Conservation (phyloP, 2,888 invertebrate species). For the Oscheius sp. region DNA sequence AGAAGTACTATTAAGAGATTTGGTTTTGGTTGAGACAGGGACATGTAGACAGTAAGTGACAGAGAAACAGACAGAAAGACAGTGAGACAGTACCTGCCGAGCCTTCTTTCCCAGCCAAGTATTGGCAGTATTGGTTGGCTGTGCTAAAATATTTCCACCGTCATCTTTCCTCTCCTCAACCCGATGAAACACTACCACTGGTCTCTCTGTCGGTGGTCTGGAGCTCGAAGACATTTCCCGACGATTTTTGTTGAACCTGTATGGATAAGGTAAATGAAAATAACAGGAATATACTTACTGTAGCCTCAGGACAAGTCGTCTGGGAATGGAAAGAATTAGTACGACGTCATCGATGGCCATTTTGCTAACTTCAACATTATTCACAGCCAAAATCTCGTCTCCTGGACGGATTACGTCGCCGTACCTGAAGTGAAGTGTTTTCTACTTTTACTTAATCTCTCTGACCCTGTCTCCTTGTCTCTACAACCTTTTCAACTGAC, state of each 20-base stretch:
- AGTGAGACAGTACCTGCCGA: constrained; percentile 57
- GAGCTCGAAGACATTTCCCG: constrained; percentile 42
- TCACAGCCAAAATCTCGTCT: constrained; percentile 97
- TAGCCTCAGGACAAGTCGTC: constrained; percentile 91
- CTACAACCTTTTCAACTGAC: constrained; percentile 32
- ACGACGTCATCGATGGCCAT: constrained; percentile 99
- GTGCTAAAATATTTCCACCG: constrained; percentile 55
- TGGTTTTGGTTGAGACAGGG: too few relatives aligned
- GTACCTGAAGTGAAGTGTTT: constrained; percentile 78
- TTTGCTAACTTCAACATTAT: constrained; percentile 91
- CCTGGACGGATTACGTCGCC: constrained; percentile 94
- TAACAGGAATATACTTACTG: constrained; percentile 76
- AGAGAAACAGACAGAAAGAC: not conserved
- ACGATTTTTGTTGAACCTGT: constrained; percentile 52
- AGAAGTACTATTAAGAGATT: too few relatives aligned
- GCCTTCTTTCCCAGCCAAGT: constrained; percentile 72
- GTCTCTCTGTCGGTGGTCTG: constrained; percentile 50
- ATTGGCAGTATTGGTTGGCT: constrained; percentile 70
- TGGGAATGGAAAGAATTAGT: constrained; percentile 98
- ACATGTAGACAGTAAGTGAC: not conserved
- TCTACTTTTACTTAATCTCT: too few relatives aligned
- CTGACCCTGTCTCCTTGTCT: too few relatives aligned
- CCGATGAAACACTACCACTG: constrained; percentile 72
- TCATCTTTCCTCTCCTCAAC: constrained; percentile 59
- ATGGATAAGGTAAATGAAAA: constrained; percentile 15